These are phyloP conservation scores for Lobophora halterata DNA, from an alignment of 2,888 invertebrate genomes.

Conservation along the genomic window DNA sequence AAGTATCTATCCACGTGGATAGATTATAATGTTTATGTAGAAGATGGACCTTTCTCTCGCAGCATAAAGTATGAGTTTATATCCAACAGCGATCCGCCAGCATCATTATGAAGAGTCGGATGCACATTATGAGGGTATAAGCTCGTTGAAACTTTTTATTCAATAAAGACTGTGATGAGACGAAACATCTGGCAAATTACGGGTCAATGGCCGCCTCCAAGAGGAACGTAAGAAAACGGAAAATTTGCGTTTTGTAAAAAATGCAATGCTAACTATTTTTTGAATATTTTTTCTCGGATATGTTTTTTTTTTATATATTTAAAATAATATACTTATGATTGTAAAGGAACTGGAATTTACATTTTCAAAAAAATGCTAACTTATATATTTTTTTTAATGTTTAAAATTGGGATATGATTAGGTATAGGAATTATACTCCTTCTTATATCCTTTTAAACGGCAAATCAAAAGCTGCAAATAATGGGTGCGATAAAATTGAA, in stretches of 20 bases:
- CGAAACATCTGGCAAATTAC: conserved; percentile 52
- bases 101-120: conserved; percentile 34
- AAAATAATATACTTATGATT: too few species aligned
- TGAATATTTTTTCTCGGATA: too few species aligned
- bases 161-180: conserved; percentile 51
- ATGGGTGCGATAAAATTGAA: conserved; percentile 39
- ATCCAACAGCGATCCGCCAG: conserved; percentile 25
- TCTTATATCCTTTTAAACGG: too few species aligned
- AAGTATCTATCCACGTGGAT: too few species aligned
- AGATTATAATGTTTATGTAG: neutral
- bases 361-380: conserved; percentile 41
- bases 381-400: too few species aligned
- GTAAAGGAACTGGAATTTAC: too few species aligned
- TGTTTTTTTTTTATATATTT: too few species aligned
- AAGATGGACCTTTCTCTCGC: neutral
- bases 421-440: too few species aligned
- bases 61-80: conserved; percentile 1
- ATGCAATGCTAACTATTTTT: too few species aligned
- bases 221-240: conserved; percentile 42
- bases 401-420: too few species aligned
- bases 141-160: conserved; percentile 48
- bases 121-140: conserved; percentile 47
- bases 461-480: too few species aligned
- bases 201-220: conserved; percentile 43
- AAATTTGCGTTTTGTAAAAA: conserved; percentile 42